Evolutionary conservation across 2,113 vertebrate species (phyloP).

Genomic region (Mobula birostris): DNA sequence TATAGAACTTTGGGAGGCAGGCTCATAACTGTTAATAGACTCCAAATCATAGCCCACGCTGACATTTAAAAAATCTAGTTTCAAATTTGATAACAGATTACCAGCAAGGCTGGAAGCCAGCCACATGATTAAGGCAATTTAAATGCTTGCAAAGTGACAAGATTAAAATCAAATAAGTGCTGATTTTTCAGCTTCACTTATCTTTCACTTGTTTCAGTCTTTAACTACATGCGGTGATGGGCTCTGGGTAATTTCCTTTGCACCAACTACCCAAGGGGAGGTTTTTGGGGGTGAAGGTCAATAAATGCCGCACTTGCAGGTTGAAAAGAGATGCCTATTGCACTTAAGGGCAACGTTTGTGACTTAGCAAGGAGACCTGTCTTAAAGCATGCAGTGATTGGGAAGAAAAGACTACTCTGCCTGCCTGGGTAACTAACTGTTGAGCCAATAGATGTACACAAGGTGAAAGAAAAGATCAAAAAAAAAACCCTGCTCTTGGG

Average conservation of each 20-base stretch:
- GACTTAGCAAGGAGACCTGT: conserved; percentile 63
- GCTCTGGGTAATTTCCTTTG: conserved; percentile 79
- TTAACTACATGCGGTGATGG: conserved; percentile 74
- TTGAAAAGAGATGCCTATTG: conserved; percentile 86
- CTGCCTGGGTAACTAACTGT: conserved; percentile 47
- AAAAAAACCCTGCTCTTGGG: conserved; percentile 56
- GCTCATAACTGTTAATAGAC: conserved; percentile 83
- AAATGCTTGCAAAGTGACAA: conserved; percentile 94
- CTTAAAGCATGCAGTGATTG: conserved; percentile 52
- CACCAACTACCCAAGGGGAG: conserved; percentile 88
- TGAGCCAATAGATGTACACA: conserved; percentile 56
- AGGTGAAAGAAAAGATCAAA: conserved; percentile 57
- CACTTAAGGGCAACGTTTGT: conserved; percentile 83
- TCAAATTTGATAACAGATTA: conserved; percentile 93
- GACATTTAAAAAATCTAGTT: conserved; percentile 96
- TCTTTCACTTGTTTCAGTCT: conserved; percentile 80
- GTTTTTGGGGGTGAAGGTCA: conserved; percentile 75
- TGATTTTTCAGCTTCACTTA: conserved; percentile 73
- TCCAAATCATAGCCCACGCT: conserved; percentile 80
- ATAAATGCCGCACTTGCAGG: conserved; percentile 95
- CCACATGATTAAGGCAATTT: conserved; percentile 92
- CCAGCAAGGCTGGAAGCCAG: conserved; percentile 75
- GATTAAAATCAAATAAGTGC: conserved; percentile 97
- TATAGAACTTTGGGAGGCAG: conserved; percentile 74
- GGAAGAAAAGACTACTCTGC: conserved; percentile 51